These are phyloP conservation scores for Drosophila parvula DNA, from an alignment of 1,140 invertebrate species.

Conservation along the genomic window DNA sequence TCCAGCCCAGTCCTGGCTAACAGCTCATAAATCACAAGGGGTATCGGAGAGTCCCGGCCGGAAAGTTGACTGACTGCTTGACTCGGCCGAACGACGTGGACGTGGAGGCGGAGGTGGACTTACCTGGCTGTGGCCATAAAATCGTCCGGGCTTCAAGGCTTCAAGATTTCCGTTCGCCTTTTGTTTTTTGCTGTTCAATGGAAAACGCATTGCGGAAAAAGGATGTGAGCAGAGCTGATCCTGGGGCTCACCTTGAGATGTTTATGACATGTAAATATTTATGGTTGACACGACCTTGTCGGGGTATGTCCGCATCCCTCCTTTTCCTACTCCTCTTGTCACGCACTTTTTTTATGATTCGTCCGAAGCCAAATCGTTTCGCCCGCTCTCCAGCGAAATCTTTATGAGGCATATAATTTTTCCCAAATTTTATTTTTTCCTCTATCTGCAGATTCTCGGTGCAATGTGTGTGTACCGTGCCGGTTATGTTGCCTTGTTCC, in stretches of 20 bases:
- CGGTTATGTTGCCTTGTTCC: conserved; percentile 57
- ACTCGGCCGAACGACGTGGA: conserved; percentile 32
- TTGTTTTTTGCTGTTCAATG: conserved; percentile 66
- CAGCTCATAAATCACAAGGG: conserved; percentile 73
- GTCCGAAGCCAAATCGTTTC: conserved; percentile 53
- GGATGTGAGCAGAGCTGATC: conserved; percentile 55
- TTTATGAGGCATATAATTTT: conserved; percentile 76
- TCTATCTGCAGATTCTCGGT: conserved; percentile 29
- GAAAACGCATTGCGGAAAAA: conserved; percentile 77
- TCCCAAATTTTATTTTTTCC: conserved; percentile 63
- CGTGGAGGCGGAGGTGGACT: neutral
- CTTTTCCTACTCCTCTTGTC: conserved; percentile 18
- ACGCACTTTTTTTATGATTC: conserved; percentile 74
- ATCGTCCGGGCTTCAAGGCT: conserved; percentile 52
- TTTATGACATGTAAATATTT: conserved; percentile 82
- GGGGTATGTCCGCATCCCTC: conserved; percentile 18
- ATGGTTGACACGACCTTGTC: conserved; percentile 78
- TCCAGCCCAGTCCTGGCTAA: conserved; percentile 50
- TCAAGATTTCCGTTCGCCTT: conserved; percentile 40
- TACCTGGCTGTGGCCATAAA: conserved; percentile 62
- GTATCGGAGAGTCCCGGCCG: conserved; percentile 27
- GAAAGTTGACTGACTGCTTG: conserved; percentile 78
- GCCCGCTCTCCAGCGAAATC: conserved; percentile 55
- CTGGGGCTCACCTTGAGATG: conserved; percentile 68
- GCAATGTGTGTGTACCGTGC: conserved; percentile 11